These are phyloP conservation scores for Lagodon rhomboides DNA, from an alignment of 2,797 vertebrate genomes.

Conservation along the genomic window DNA sequence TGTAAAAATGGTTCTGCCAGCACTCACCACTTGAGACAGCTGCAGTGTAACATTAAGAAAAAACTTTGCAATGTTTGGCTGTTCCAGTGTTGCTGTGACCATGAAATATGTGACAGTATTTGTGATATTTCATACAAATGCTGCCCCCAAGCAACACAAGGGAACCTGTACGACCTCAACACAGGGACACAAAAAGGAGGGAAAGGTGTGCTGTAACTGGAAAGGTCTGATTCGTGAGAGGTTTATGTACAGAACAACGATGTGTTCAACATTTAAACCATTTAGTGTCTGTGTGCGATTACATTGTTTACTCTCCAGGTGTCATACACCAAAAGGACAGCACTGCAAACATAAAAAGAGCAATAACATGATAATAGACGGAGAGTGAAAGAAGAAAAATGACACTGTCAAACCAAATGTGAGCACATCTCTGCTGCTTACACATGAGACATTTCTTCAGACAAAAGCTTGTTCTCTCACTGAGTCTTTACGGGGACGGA, in stretches of 20 bases:
- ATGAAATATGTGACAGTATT: not conserved
- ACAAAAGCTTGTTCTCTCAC: no score
- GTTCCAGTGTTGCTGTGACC: not conserved
- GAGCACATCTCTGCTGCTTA: no score
- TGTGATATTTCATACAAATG: not conserved
- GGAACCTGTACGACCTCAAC: no score
- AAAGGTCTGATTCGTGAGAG: not conserved
- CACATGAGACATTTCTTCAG: no score
- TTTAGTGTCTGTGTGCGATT: not conserved
- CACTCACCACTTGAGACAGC: not conserved
- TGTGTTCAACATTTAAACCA: not conserved
- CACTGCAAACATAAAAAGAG: no score
- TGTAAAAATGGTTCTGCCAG: not conserved
- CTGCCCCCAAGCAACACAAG: not conserved
- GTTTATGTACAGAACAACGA: not conserved
- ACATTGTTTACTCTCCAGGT: no score
- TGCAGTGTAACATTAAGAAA: not conserved
- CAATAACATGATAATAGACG: no score
- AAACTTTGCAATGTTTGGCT: not conserved
- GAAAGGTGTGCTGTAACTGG: no score
- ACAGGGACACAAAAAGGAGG: not conserved
- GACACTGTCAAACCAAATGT: no score
- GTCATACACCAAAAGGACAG: no score
- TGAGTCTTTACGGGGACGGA: no score
- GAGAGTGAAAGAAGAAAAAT: no score